Evolutionary conservation across 2,888 invertebrate genomes (phyloP).

Genomic region (Conops quadrifasciatus): DNA sequence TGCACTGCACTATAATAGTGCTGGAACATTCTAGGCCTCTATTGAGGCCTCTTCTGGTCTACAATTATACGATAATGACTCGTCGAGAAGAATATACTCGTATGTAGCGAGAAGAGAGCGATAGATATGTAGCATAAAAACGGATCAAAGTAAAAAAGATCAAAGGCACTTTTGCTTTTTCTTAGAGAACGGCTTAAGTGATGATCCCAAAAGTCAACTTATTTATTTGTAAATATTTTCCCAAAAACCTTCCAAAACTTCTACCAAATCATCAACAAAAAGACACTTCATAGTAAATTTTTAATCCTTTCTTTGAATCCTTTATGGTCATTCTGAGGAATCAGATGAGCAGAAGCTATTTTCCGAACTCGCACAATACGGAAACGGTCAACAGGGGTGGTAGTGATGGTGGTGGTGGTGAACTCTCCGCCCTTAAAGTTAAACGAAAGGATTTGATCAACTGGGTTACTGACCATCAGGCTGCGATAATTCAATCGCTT

Average conservation of each 20-base stretch:
- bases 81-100: too few relatives aligned
- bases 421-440: constrained; percentile 42
- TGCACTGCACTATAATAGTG: too few relatives aligned
- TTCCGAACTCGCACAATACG: constrained; percentile 35
- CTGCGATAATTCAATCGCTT: constrained; percentile 57
- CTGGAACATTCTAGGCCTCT: too few relatives aligned
- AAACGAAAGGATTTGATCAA: constrained; percentile 48
- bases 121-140: too few relatives aligned
- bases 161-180: too few relatives aligned
- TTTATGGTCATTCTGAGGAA: not conserved
- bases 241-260: constrained; percentile 17
- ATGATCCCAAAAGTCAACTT: constrained; percentile 43
- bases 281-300: constrained; percentile 38
- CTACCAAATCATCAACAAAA: constrained; percentile 6
- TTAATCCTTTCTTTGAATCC: constrained; percentile 53
- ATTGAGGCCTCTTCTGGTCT: too few relatives aligned
- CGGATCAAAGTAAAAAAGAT: too few relatives aligned
- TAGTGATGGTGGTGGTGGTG: constrained; percentile 45
- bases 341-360: not conserved
- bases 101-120: too few relatives aligned
- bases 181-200: not conserved
- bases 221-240: constrained; percentile 55
- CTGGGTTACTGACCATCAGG: constrained; percentile 43
- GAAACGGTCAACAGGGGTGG: constrained; percentile 46
- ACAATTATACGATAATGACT: too few relatives aligned